These are phyloP conservation scores for Lithophane semibrunnea DNA, from an alignment of 2,888 invertebrate genomes.

Conservation along the genomic window DNA sequence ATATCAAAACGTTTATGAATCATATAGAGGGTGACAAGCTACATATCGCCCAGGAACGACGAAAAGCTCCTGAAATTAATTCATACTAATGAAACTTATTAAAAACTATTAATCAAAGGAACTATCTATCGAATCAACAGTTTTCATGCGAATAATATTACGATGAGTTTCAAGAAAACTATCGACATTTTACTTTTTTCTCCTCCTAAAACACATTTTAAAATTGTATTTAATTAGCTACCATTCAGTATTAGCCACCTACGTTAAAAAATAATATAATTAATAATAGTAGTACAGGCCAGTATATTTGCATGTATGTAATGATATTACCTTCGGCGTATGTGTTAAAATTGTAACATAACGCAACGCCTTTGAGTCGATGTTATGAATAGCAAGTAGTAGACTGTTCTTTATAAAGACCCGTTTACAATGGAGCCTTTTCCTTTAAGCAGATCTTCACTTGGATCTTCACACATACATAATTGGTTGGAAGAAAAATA, in stretches of 20 bases:
- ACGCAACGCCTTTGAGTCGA: slow-evolving; percentile 38
- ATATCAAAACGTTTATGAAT: not conserved
- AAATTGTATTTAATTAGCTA: not conserved
- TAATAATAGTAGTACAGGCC: slow-evolving; percentile 4
- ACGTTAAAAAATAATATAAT: not conserved
- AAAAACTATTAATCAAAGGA: not conserved
- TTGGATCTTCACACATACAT: not conserved
- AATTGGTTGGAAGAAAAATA: not conserved
- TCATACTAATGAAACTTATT: not conserved
- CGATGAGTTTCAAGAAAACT: not conserved
- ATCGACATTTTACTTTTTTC: not conserved
- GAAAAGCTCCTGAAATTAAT: not conserved
- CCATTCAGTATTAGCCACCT: not conserved
- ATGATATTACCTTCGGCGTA: slow-evolving; percentile 39
- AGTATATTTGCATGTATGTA: slow-evolving; percentile 20
- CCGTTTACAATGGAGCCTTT: slow-evolving; percentile 10
- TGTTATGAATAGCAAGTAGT: slow-evolving; percentile 55
- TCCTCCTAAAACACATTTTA: not conserved
- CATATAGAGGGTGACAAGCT: not conserved
- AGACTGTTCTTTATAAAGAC: slow-evolving; percentile 38
- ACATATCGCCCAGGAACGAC: not conserved
- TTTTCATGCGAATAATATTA: not conserved
- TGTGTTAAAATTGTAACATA: slow-evolving; percentile 46
- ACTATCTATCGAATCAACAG: not conserved
- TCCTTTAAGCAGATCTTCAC: not conserved